Percentiles rank a stretch among this genome's conserved stretches.
phyloP scores from a whole-genome alignment of 2,113 vertebrate genomes.

The Tiliqua scincoides region DNA sequence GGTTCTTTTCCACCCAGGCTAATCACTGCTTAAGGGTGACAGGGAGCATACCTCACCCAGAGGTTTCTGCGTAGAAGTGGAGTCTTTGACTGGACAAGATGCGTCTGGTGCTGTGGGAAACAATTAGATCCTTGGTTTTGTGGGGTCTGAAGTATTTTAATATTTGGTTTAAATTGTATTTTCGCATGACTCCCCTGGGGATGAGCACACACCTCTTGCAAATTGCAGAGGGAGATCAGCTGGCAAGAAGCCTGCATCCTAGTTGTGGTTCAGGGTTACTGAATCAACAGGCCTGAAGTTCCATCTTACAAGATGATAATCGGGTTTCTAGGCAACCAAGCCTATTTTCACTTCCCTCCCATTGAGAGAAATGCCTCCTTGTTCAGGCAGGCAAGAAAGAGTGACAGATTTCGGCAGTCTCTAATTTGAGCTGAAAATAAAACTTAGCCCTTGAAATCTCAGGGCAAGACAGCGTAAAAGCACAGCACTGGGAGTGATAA shows the following conservation, averaged over 20 bases:
- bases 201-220: neutral
- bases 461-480: conserved; percentile 30
- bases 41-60: neutral
- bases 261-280: conserved; percentile 21
- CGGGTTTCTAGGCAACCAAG: conserved; percentile 72
- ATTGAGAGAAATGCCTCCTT: conserved; percentile 63
- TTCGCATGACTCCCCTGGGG: fast-evolving
- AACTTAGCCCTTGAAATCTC: conserved; percentile 42
- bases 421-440: conserved; percentile 62
- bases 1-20: neutral
- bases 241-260: neutral
- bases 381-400: conserved; percentile 53
- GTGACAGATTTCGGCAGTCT: conserved; percentile 63
- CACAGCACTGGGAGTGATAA: neutral
- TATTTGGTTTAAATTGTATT: neutral
- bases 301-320: conserved; percentile 61
- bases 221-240: neutral
- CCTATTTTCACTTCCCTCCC: conserved; percentile 66
- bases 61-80: neutral
- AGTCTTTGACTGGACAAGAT: neutral
- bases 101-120: neutral
- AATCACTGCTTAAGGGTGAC: neutral
- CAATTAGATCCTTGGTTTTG: neutral
- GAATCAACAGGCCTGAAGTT: conserved; percentile 60
- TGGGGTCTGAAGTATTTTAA: neutral